Base-by-base conservation (phyloP, 2,888 invertebrate genomes). In the Agonopterix arenella region DNA sequence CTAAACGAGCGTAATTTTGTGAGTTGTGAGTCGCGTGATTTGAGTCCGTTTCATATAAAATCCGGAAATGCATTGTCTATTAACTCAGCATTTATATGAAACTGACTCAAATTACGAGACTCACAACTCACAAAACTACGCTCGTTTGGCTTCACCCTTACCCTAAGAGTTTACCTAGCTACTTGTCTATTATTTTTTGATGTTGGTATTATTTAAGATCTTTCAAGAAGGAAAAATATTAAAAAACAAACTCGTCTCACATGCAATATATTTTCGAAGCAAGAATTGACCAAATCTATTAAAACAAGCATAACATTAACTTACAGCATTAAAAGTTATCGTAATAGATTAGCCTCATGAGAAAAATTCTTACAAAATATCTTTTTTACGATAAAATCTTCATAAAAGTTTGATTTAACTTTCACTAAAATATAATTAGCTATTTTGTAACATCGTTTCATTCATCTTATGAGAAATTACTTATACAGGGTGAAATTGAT, bases 261-360 rank as follows among this genome's bases (percentile, higher is more conserved):
- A 59, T 52, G 55, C 59, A 52, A 49, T 66, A 61, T 60, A 53
- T 50, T 49, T 59, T 55, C 52, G 1, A 55, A 68, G 70, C 72
- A 69, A 66, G 66, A 70, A 71, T 70, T 68, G 66, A 68, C 70
- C 52, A 53, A 54, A 56, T 53, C 48, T 45, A 51, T 54, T 55
- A 54, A 52, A 52, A 66, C 58, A 71, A 65, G 66, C 68, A 54
- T 51, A 61, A 66, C 62, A 64, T 56, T 53, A 63, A 55, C 60
- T 61, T 62, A 60, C 58, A 66, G 57, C 48, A 55, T 50, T 43
- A 43, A 11, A 40, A 40, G 11, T 11, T 40, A 10, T 28, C n/a
- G 10, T 10, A 10, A n/a, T 40, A 40, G 10, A 43, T 13, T 11
- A 11, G 8, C 51, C 52, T 51, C 49, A 48, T 54, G 37, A 8